Evolutionary conservation across 2,888 invertebrate genomes (phyloP), one percentile per base, ranked within the genome.

Genomic region (Xanthia togata): DNA sequence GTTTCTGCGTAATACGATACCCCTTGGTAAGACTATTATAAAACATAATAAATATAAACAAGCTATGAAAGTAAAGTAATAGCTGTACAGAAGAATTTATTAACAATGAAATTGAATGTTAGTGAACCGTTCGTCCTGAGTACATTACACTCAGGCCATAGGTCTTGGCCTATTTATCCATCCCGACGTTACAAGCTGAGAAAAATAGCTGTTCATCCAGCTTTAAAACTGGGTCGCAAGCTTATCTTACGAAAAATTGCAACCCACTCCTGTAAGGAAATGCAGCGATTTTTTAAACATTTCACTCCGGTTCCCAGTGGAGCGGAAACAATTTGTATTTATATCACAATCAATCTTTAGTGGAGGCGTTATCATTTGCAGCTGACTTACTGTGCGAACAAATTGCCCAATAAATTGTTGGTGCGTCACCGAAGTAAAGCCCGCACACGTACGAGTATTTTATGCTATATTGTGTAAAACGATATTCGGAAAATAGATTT

Each of bases 371-470:
- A 92, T 93, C 92, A 92, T 90, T 89, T 87, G 88, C 90, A 91
- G 89, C 91, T 92, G 92, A 93, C 90, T 92, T 90, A 89, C 90
- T 90, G 88, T 88, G 87, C 81, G 87, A 91, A 93, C 89, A 88
- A 92, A 93, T 92, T 87, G 90, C 88, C 75, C 91, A 73, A 93
- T 93, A 93, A 93, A 93, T 93, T 91, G 85, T 87, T 81, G 72
- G 60, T 73, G 76, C 81, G 81, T 89, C 88, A 88, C 88, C 79
- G 87, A 88, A 87, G 89, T 87, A 82, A 72, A 82, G 82, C 86
- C 80, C 80, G 83, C 76, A 76, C 82, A 76, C 44, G 77, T 76
- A 50, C 50, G 50, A 20, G 50, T 50, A 84, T 82, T 87, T 41
- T 76, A 69, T 84, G 83, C 75, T 79, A 78, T 82, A 72, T 79